Conservation (phyloP, 1,140 invertebrate species). For the Daktulosphaira vitifoliae region DNA sequence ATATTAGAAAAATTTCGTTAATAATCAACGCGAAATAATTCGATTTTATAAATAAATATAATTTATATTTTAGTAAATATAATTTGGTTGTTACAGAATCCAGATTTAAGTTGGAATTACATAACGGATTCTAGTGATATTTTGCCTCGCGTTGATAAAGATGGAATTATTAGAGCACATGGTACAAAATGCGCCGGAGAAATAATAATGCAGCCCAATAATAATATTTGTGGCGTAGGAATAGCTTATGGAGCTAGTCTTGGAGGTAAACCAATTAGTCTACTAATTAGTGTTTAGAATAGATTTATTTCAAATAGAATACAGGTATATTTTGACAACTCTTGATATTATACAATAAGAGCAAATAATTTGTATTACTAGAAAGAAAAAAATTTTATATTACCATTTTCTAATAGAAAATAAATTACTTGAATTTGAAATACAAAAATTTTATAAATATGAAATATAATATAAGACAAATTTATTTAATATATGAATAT, state of each 20-base stretch:
- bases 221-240: slow-evolving; percentile 75
- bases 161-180: slow-evolving; percentile 56
- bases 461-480: no score
- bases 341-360: no score
- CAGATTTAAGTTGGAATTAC: slow-evolving; percentile 75
- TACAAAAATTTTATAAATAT: no score
- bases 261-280: slow-evolving; percentile 51
- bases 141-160: slow-evolving; percentile 53
- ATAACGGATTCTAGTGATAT: slow-evolving; percentile 69
- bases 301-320: no score
- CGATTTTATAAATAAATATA: background rate
- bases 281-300: no score
- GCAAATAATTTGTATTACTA: no score
- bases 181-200: slow-evolving; percentile 79
- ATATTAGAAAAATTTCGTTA: no score
- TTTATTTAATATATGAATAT: no score
- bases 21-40: background rate
- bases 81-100: slow-evolving; percentile 52
- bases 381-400: no score
- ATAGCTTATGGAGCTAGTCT: slow-evolving; percentile 69
- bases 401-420: no score
- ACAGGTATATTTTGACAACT: no score
- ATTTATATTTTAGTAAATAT: background rate
- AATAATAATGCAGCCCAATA: slow-evolving; percentile 76
- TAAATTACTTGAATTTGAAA: no score